Evolutionary conservation across 2,888 invertebrate species (phyloP).

Genomic region (Ichneumoninae sp.): DNA sequence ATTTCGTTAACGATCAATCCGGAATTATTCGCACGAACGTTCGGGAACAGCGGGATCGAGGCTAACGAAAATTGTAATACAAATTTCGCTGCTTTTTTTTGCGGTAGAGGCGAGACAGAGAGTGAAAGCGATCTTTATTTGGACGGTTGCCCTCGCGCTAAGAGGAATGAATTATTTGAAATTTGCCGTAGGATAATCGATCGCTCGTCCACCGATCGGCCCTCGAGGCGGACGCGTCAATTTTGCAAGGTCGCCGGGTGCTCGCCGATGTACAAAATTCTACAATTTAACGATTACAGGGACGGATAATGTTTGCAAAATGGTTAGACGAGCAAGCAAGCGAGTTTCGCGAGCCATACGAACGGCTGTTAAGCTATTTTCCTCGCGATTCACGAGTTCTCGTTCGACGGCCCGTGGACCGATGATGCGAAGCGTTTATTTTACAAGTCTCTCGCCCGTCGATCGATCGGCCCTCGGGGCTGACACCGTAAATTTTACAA

Average conservation of each 20-base stretch:
- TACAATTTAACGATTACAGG: not conserved
- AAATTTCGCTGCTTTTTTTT: not conserved
- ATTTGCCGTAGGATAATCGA: not conserved
- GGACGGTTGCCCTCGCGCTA: not conserved
- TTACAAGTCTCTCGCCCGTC: not conserved
- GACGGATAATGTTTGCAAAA: not conserved
- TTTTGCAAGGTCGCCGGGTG: not conserved
- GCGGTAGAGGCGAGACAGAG: not conserved
- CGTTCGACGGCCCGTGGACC: not conserved
- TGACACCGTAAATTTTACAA: not conserved
- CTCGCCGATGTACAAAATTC: not conserved
- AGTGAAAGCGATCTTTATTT: not conserved
- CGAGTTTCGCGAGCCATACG: not conserved
- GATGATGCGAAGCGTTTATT: constrained; percentile 5
- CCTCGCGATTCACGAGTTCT: not conserved
- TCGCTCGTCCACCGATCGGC: not conserved
- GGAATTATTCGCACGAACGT: constrained; percentile 17
- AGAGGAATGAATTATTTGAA: not conserved
- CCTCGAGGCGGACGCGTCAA: not conserved
- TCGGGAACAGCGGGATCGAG: not conserved
- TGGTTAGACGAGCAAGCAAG: not conserved
- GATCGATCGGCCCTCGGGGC: not conserved
- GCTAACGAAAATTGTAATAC: not conserved
- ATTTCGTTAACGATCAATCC: constrained; percentile 13
- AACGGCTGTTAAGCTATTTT: not conserved